Evolutionary conservation across 1,140 invertebrate genomes (phyloP).

Genomic region (Drosophila murphyi): DNA sequence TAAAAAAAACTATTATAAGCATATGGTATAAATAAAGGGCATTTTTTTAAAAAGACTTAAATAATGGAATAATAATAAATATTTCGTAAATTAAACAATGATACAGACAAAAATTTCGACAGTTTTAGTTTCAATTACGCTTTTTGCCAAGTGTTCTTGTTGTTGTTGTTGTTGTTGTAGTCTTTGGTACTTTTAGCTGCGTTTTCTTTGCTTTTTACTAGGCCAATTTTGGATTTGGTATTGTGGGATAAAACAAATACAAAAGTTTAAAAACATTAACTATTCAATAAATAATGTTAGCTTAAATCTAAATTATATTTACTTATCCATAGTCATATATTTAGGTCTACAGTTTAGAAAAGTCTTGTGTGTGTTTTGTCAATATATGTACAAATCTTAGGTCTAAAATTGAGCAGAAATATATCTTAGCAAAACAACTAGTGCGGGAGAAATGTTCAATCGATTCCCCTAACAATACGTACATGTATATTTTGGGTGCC

Average conservation of each 20-base stretch:
- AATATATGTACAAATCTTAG: constrained; percentile 65
- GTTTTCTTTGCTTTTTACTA: constrained; percentile 55
- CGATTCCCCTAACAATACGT: constrained; percentile 45
- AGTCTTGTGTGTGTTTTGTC: constrained; percentile 55
- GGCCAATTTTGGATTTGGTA: constrained; percentile 71
- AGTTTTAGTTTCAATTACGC: constrained; percentile 41
- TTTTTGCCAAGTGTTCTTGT: constrained; percentile 47
- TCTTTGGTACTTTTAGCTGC: constrained; percentile 84
- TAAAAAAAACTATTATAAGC: constrained; percentile 3
- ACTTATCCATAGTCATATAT: constrained; percentile 15
- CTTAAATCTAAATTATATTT: constrained; percentile 30
- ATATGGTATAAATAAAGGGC: constrained; percentile 5
- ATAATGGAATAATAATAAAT: constrained; percentile 36
- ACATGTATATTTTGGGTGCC: constrained; percentile 59
- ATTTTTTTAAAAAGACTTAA: constrained; percentile 27
- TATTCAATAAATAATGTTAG: constrained; percentile 58
- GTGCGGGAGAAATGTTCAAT: constrained; percentile 6
- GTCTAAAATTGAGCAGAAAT: constrained; percentile 55
- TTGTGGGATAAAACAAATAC: constrained; percentile 46
- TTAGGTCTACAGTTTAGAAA: constrained; percentile 37
- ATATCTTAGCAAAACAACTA: constrained; percentile 40
- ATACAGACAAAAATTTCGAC: constrained; percentile 65
- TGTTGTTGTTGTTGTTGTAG: constrained; percentile 40
- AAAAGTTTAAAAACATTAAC: constrained; percentile 47
- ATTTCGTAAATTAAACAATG: constrained; percentile 26